Conservation (phyloP, 2,113 vertebrate genomes). For the Oryzias javanicus region DNA sequence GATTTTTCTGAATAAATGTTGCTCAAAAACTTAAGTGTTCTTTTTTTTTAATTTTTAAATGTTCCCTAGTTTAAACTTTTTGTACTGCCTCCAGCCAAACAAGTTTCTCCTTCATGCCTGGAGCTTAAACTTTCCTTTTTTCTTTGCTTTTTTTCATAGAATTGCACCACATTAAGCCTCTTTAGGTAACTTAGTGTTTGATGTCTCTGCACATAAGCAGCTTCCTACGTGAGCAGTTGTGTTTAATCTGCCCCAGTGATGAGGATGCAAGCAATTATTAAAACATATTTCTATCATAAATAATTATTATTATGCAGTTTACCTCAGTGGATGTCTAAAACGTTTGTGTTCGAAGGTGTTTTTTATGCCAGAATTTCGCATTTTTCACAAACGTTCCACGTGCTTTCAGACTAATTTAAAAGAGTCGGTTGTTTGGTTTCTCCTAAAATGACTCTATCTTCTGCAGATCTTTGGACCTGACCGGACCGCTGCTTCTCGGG, state of each 20-base stretch:
- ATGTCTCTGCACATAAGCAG: conserved; percentile 44
- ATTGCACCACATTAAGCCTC: conserved; percentile 31
- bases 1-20: too few relatives aligned
- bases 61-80: too few relatives aligned
- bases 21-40: too few relatives aligned
- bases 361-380: too few relatives aligned
- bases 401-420: background rate
- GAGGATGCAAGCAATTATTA: background rate
- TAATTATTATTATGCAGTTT: background rate
- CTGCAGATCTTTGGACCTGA: conserved; percentile 91
- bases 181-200: conserved; percentile 32
- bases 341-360: too few relatives aligned
- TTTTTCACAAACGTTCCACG: background rate
- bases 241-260: conserved; percentile 4
- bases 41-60: too few relatives aligned
- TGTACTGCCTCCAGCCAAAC: background rate
- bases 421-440: background rate
- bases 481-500: conserved; percentile 90
- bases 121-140: background rate
- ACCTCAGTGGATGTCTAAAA: conserved; percentile 1
- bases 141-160: conserved; percentile 4
- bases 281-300: conserved; percentile 16
- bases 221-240: conserved; percentile 32
- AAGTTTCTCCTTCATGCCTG: background rate
- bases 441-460: background rate